Conservation (phyloP, 2,888 invertebrate species). For the Congeria kusceri region DNA sequence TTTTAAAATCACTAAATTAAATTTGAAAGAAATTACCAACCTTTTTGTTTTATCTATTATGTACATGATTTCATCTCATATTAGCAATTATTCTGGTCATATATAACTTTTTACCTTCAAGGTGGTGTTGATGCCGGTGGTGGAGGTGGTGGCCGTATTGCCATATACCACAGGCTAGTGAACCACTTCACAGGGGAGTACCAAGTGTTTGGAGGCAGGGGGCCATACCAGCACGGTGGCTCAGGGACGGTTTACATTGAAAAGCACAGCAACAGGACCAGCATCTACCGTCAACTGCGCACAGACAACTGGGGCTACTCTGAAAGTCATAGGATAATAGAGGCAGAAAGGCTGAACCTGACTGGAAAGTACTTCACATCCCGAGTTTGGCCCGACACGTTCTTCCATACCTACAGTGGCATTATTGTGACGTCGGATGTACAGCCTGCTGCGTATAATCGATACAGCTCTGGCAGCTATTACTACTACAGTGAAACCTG, state of each 20-base stretch:
- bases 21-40: no score
- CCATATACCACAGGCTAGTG: conserved; percentile 70
- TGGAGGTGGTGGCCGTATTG: conserved; percentile 75
- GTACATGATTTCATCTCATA: no score
- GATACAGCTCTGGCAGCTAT: neutral
- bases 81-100: no score
- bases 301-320: conserved; percentile 68
- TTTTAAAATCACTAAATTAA: no score
- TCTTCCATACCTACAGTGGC: conserved; percentile 56
- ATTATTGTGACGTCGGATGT: conserved; percentile 59
- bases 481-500: neutral
- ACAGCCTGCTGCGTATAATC: neutral
- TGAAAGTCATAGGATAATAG: conserved; percentile 60
- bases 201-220: conserved; percentile 70
- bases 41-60: no score
- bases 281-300: conserved; percentile 45
- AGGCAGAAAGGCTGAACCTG: conserved; percentile 66
- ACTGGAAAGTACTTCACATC: conserved; percentile 21
- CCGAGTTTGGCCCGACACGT: neutral
- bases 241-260: conserved; percentile 73
- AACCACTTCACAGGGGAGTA: conserved; percentile 73
- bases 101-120: no score
- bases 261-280: conserved; percentile 16
- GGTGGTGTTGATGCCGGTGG: conserved; percentile 72
- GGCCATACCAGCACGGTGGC: conserved; percentile 66